A percentile compares a stretch with the other conserved stretches of the same genome.
Conservation (phyloP, 2,888 invertebrate species). For the Melanchra persicariae region DNA sequence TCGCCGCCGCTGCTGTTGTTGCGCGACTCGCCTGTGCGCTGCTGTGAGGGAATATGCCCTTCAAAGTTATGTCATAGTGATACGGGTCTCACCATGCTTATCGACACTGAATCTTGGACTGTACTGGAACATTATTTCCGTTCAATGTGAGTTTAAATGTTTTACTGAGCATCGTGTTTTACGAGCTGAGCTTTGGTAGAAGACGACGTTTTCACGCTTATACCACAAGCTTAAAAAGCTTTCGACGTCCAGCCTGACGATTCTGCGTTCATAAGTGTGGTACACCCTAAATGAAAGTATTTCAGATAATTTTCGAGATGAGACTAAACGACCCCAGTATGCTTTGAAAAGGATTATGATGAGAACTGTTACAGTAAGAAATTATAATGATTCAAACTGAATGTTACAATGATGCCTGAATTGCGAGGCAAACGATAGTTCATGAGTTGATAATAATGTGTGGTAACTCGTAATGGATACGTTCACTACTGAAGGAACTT, state of each 20-base stretch:
- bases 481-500: constrained; percentile 21
- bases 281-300: neutral
- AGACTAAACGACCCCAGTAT: constrained; percentile 31
- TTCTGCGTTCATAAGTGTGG: constrained; percentile 12
- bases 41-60: constrained; percentile 57
- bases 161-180: neutral
- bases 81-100: neutral
- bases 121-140: neutral
- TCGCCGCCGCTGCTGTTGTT: constrained; percentile 72
- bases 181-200: neutral
- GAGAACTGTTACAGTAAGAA: constrained; percentile 21
- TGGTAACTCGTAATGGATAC: constrained; percentile 56
- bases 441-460: constrained; percentile 46
- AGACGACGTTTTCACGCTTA: neutral
- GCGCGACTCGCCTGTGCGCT: constrained; percentile 72
- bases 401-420: constrained; percentile 21
- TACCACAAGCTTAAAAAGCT: neutral
- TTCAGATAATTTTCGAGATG: constrained; percentile 25
- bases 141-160: neutral
- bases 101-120: constrained; percentile 1
- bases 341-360: constrained; percentile 17
- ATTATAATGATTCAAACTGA: constrained; percentile 29
- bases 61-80: constrained; percentile 1
- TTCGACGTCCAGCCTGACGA: neutral
- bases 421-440: neutral